Evolutionary conservation across 2,797 vertebrate species (phyloP), one percentile per base, ranked within the genome.

Genomic region (Peromyscus nudipes): DNA sequence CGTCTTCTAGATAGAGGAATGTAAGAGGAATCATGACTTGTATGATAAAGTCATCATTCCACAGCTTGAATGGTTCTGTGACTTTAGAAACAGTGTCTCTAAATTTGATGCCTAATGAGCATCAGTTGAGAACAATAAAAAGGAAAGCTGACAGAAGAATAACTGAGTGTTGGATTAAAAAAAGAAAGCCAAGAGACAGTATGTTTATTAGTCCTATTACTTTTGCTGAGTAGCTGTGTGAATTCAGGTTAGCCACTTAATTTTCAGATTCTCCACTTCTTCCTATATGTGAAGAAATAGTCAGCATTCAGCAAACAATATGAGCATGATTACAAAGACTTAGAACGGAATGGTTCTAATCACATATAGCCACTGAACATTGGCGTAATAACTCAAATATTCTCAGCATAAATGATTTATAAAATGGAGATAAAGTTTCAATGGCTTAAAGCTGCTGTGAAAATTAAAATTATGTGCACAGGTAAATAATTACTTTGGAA

Each of bases 31-130:
- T 67, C 43, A 49, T 83, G 71, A 86, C 40, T 91, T 89, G 34
- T 37, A 17, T 8, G 34, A 88, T n/a, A 16, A 89, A 84, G 23
- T 67, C 37, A 77, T 34, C 43, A 8, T 83, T 82, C 25, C 62
- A 46, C 57, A 71, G 40, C n/a, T 86, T 89, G 29, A 93, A 86
- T 64, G 73, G 0, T 27, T 77, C 21, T 87, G 4, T 17, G 2
- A 84, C 71, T 85, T 89, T 40, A 89, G 55, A 76, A 69, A 25
- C 19, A 21, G 6, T 27, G 1, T 90, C 27, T 84, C 37, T 96
- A 67, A 97, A 95, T 84, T 76, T 95, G 23, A 62, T 75, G 57
- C 55, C 43, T 93, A 94, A 89, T 80, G 37, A 87, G 55, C 6
- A 83, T 55, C 57, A 92, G 34, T 21, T 73, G 23, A 95, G 55